Percentiles rank a stretch among this genome's conserved stretches.
phyloP scores from a whole-genome alignment of 2,113 vertebrate species.

The Menidia beryllina region DNA sequence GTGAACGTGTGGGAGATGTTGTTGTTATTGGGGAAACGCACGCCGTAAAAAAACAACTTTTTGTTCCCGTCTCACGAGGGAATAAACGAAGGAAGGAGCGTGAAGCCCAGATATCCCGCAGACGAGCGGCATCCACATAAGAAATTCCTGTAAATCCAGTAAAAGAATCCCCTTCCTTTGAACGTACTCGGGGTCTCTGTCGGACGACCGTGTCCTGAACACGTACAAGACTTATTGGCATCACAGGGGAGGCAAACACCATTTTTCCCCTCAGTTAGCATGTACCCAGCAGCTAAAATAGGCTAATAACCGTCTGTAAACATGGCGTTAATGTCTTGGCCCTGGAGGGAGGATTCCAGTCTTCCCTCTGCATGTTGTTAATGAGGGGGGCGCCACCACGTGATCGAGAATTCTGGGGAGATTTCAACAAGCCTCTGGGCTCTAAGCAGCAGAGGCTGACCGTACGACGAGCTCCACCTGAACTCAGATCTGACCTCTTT shows the following conservation, averaged over 20 bases:
- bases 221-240: not conserved
- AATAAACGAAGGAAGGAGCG: no score
- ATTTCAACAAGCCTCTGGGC: no score
- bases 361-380: conserved; percentile 48
- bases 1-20: no score
- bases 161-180: not conserved
- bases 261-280: conserved; percentile 61
- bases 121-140: no score
- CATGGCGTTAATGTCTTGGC: conserved; percentile 70
- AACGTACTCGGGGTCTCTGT: not conserved
- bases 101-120: no score
- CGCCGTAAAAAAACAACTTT: no score
- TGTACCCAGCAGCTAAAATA: conserved; percentile 70
- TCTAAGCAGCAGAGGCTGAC: no score
- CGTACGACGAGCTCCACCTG: not conserved
- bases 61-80: no score
- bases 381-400: no score
- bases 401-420: no score
- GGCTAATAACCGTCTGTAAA: conserved; percentile 69
- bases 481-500: not conserved
- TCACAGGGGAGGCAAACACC: conserved; percentile 32
- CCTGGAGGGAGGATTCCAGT: conserved; percentile 59
- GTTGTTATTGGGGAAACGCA: no score
- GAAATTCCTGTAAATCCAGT: no score
- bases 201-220: not conserved